Evolutionary conservation across 1,140 invertebrate genomes (phyloP), one percentile per base, ranked within the genome.

Genomic region (Acyrthosiphon pisum): DNA sequence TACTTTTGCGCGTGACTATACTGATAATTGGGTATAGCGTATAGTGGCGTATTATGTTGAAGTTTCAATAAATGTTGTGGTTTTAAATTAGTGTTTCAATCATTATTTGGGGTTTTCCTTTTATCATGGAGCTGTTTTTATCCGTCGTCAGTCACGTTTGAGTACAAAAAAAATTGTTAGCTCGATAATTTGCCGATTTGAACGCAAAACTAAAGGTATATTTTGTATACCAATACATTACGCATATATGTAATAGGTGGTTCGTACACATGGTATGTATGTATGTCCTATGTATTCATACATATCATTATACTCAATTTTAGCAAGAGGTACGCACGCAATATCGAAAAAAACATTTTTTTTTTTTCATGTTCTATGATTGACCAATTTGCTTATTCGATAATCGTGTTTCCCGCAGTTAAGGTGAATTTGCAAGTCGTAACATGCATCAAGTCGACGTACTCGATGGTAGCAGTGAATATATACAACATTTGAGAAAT

Each of bases 31-130:
- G 50, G 9, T 60, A 53, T 0, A 41, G 41, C 41, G 50, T 53
- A 20, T 50, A 50, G 14, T 68, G 60, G 60, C 30, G 14, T 53
- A 41, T 84, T 84, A 44, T 44, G 41, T 44, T 26, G 9, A 23
- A 37, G 41, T 84, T 44, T 41, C 37, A n/a, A 76, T n/a, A 76
- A n/a, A n/a, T 76, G 18, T 6, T 90, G 53, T 20, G 88, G 53
- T 90, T 90, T 41, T 23, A 50, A 88, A 53, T 88, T 18, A 50
- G 87, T n/a, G n/a, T 50, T 56, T 90, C n/a, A 22, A 44, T 90
- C n/a, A 44, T 90, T 41, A 60, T n/a, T 48, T 46, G 30, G 48
- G n/a, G 30, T 41, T 90, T 90, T 37, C 37, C 53, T 90, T 60
- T 60, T 89, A 56, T 60, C 22, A 6, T 53, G 9, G 50, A 53